A percentile compares a stretch with the other conserved stretches of the same genome.
Evolutionary conservation across 2,797 vertebrate genomes (phyloP).

Genomic region (Pangasius larnaudii): DNA sequence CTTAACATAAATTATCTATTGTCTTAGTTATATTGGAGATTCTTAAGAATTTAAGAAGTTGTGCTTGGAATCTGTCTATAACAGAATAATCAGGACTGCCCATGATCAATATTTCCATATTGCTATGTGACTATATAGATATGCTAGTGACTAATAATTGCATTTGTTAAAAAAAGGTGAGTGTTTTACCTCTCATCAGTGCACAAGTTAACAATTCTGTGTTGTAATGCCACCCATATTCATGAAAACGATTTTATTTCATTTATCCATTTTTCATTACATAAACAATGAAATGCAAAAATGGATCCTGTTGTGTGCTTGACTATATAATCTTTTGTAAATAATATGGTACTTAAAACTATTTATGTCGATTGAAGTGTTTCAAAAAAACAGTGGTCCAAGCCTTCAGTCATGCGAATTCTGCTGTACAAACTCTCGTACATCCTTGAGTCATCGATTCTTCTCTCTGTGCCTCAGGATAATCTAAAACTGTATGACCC

Average conservation of each 20-base stretch:
- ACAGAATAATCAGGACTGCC: background rate
- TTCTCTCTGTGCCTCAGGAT: slow-evolving; percentile 11
- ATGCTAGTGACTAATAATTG: background rate
- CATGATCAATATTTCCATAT: background rate
- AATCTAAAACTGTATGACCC: slow-evolving; percentile 15
- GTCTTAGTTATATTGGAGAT: background rate
- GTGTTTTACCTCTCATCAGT: background rate
- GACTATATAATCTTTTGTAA: background rate
- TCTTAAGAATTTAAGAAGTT: background rate
- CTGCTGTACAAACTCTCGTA: background rate
- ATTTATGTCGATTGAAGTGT: background rate
- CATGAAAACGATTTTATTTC: background rate
- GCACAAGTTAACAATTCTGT: too few relatives aligned
- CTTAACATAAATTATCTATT: background rate
- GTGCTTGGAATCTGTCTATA: background rate
- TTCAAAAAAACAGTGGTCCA: background rate
- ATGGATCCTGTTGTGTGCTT: background rate
- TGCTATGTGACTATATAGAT: background rate
- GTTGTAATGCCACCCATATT: background rate
- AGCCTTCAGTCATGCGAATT: background rate
- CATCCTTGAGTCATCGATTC: slow-evolving; percentile 43
- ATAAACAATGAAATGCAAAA: background rate
- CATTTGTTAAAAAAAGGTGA: background rate
- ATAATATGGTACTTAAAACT: background rate
- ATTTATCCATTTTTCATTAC: background rate